Base-by-base conservation (phyloP, 2,888 invertebrate species). In the Cephus nigrinus region DNA sequence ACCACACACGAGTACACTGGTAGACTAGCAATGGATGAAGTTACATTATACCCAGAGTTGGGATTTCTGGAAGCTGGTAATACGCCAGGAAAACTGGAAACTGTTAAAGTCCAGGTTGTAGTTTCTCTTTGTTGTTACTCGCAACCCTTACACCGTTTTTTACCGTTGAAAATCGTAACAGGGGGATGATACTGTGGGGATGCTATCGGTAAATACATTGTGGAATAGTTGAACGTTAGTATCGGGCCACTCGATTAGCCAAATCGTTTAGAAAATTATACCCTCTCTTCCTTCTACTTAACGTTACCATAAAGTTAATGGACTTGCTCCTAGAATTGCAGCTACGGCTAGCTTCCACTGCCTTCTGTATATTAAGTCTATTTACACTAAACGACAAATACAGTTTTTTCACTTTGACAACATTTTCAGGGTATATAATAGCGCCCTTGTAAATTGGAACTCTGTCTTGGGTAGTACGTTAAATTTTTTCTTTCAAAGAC, bases 211-310 rank as follows among this genome's bases (percentile, higher is more conserved):
- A 55, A 23, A 55, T 55, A 55, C 40, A 55, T 23, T 23, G 23
- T 55, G 40, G 40, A 55, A 55, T 23, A 55, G 40, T 34, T 69
- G 33, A 69, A 71, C 36, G 71, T 23, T 23, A 55, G 75, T 31
- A 77, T 71, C 33, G 15, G 11, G 79, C 76, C 82, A 82, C 83
- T 83, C 86, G 86, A 89, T 89, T 89, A 87, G 84, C 86, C 84
- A 86, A 88, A 89, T 88, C 85, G 86, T 86, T 85, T 81, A 86
- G 83, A 87, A 86, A 88, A 88, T 85, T 83, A 86, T 84, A 85
- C 86, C 83, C 83, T 85, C 83, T 84, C 82, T 82, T 80, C 80
- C 76, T 77, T 83, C 82, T 84, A 84, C 84, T 87, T 86, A 87
- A 85, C 86, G 86, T 86, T 84, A 84, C 81, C 86, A 82, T 87